Evolutionary conservation across 1,140 invertebrate species (phyloP), one percentile per base, ranked within the genome.

Genomic region (Drosophila mauritiana): DNA sequence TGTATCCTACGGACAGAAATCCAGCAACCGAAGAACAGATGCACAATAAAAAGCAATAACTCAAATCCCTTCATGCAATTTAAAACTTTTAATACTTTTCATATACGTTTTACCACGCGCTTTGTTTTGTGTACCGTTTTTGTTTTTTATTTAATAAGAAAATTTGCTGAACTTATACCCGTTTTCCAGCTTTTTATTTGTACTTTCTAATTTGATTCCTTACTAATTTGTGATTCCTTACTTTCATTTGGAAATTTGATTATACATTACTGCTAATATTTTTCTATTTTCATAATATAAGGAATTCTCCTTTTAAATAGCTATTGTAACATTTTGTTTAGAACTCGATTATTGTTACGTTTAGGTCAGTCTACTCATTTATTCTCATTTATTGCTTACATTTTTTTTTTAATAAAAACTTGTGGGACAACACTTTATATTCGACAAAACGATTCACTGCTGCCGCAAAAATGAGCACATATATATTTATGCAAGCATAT

Each of bases 381-480:
- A 17, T 17, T 17, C 17, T 17, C 8, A 31, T 25, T 34, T 52
- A 65, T 58, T 69, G 64, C 57, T 82, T 58, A 8, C 1, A 10
- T 45, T 27, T 42, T 45, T 27, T 42, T 22, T 53, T 55, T 22
- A 52, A 73, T 36, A 69, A 31, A 45, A 56, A 68, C 55, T 72
- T 72, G 5, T 67, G 55, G 58, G 10, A 46, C n/a, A 46, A 42
- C 63, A 58, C 69, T 22, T 36, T 13, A 31, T 27, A 43, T 13
- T 69, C 15, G 43, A 57, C 67, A 31, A 34, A 13, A 57, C 67
- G 62, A 67, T 65, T 84, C 64, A 65, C 83, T 91, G 89, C 89
- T 91, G 89, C 89, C 89, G 89, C 88, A 85, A 91, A 67, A 51
- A 91, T 91, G 90, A 91, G 77, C 74, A 84, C 82, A 51, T 91